phyloP scores from a whole-genome alignment of 1,140 invertebrate genomes.

The Agrilus planipennis region DNA sequence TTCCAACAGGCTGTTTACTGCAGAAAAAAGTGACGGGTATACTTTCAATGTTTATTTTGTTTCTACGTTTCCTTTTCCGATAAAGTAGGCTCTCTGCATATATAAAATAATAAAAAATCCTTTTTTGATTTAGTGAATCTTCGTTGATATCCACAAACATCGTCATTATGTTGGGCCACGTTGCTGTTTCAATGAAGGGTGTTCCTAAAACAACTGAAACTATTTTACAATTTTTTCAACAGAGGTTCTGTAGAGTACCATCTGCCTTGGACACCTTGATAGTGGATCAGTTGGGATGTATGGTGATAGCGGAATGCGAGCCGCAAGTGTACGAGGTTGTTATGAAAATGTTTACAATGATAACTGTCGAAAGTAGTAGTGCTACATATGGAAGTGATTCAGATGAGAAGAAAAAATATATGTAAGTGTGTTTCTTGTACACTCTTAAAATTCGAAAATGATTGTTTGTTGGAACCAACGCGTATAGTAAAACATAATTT shows the following conservation, averaged over 20 bases:
- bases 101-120: constrained; percentile 1
- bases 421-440: constrained; percentile 34
- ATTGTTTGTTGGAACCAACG: neutral
- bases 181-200: constrained; percentile 88
- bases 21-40: constrained; percentile 67
- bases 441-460: neutral
- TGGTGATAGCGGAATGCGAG: constrained; percentile 86
- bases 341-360: constrained; percentile 94
- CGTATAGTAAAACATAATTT: no score
- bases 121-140: constrained; percentile 56
- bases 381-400: constrained; percentile 59
- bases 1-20: constrained; percentile 87
- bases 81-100: neutral
- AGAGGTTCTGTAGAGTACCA: constrained; percentile 85
- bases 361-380: constrained; percentile 86
- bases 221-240: constrained; percentile 95
- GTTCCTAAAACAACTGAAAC: constrained; percentile 86
- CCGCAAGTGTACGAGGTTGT: constrained; percentile 83
- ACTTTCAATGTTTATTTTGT: neutral
- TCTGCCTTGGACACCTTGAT: constrained; percentile 83
- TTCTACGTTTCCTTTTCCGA: neutral
- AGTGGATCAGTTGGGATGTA: constrained; percentile 93
- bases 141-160: constrained; percentile 90
- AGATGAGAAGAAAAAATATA: constrained; percentile 65
- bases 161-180: constrained; percentile 92